These are phyloP conservation scores for Clivina fossor DNA, from an alignment of 2,888 invertebrate species.

Conservation along the genomic window DNA sequence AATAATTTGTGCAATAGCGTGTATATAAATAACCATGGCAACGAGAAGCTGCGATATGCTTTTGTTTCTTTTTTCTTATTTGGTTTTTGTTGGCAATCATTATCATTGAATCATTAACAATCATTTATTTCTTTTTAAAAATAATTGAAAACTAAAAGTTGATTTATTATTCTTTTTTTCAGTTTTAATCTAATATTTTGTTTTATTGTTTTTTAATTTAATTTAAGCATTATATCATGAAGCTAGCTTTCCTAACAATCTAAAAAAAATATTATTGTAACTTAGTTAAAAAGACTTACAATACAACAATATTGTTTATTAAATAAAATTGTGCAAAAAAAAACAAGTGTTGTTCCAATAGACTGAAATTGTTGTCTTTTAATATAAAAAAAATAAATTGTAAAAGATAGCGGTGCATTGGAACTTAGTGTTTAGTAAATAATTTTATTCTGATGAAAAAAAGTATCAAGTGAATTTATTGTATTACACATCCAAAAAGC, in stretches of 20 bases:
- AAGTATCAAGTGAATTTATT: slow-evolving; percentile 23
- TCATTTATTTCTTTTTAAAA: no score
- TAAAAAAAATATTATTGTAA: slow-evolving; percentile 17
- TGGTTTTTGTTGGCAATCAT: no score
- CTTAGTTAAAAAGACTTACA: slow-evolving; percentile 15
- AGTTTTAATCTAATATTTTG: no score
- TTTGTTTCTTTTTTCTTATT: no score
- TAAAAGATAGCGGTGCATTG: slow-evolving; percentile 23
- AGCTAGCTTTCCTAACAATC: slow-evolving; percentile 34
- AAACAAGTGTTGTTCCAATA: slow-evolving; percentile 27
- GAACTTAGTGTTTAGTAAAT: slow-evolving; percentile 20
- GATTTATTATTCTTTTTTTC: no score
- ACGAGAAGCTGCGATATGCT: slow-evolving; percentile 13
- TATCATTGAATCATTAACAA: slow-evolving; percentile 20
- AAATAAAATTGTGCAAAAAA: slow-evolving; percentile 22
- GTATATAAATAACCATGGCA: slow-evolving; percentile 10
- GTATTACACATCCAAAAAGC: slow-evolving; percentile 28
- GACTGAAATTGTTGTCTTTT: slow-evolving; percentile 25
- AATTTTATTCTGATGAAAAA: slow-evolving; percentile 14
- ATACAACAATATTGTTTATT: no score
- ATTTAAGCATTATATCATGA: slow-evolving; percentile 22
- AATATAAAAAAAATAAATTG: no score
- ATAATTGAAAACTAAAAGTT: no score
- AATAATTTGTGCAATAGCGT: no score
- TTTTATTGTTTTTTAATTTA: slow-evolving; percentile 23